Conservation (phyloP, 2,888 invertebrate genomes). For the Campoplex capitator region DNA sequence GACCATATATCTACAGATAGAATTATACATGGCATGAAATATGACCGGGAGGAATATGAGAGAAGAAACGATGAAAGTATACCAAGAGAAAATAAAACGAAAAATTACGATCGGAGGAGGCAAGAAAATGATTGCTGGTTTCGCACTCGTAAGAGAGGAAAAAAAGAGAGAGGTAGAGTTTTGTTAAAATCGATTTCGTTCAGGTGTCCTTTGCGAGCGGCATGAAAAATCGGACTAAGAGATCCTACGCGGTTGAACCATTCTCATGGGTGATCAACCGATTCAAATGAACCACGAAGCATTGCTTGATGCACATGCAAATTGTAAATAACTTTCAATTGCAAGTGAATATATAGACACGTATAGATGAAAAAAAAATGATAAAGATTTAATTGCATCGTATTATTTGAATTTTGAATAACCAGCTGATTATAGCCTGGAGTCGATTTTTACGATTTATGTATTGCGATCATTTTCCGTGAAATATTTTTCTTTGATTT, state of each 20-base stretch:
- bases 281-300: conserved; percentile 26
- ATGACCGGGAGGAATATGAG: conserved; percentile 19
- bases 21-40: conserved; percentile 34
- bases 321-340: conserved; percentile 54
- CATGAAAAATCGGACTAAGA: conserved; percentile 38
- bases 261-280: conserved; percentile 36
- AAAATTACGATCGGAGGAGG: conserved; percentile 27
- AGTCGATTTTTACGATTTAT: too few species aligned
- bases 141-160: conserved; percentile 26
- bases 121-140: conserved; percentile 52
- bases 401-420: background rate
- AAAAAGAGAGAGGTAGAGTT: conserved; percentile 9
- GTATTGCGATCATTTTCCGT: background rate
- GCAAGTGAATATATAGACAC: conserved; percentile 14
- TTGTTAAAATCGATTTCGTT: conserved; percentile 49
- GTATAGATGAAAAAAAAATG: background rate
- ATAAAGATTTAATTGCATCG: background rate
- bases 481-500: conserved; percentile 16
- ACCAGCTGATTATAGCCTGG: background rate
- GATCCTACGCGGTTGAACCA: background rate
- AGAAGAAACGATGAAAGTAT: conserved; percentile 49
- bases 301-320: background rate
- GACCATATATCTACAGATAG: background rate
- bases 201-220: conserved; percentile 4
- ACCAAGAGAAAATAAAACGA: conserved; percentile 39